A percentile compares a stretch with the other conserved stretches of the same genome.
These are phyloP conservation scores for Nannoperca obscura DNA, from an alignment of 2,797 vertebrate genomes.

Conservation along the genomic window DNA sequence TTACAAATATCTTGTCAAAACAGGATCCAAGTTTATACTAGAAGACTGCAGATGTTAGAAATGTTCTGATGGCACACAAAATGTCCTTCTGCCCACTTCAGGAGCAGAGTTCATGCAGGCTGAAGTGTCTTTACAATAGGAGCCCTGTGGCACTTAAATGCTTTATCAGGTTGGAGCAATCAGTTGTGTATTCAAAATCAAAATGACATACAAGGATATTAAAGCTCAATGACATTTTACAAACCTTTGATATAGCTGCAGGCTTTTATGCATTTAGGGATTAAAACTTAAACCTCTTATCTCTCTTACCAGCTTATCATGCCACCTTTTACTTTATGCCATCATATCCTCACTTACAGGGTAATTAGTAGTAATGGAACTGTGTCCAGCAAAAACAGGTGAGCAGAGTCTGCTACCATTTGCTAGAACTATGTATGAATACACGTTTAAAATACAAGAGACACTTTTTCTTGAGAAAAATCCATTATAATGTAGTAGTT, in stretches of 20 bases:
- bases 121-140: slow-evolving; percentile 57
- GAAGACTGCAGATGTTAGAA: slow-evolving; percentile 1
- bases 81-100: slow-evolving; percentile 40
- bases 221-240: slow-evolving; percentile 85
- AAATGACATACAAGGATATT: slow-evolving; percentile 81
- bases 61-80: slow-evolving; percentile 34
- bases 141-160: slow-evolving; percentile 60
- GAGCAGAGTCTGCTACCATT: slow-evolving; percentile 2
- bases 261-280: slow-evolving; percentile 67
- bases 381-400: slow-evolving; percentile 12
- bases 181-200: slow-evolving; percentile 80
- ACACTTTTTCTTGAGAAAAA: not conserved
- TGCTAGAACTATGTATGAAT: slow-evolving; percentile 13
- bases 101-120: slow-evolving; percentile 44
- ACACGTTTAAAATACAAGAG: not conserved
- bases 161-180: slow-evolving; percentile 71
- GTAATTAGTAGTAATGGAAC: slow-evolving; percentile 36
- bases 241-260: slow-evolving; percentile 74
- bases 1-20: slow-evolving; percentile 7
- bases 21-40: not conserved
- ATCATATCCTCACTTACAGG: not conserved
- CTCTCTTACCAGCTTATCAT: slow-evolving; percentile 35
- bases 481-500: slow-evolving; percentile 5
- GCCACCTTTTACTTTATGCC: slow-evolving; percentile 18
- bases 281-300: slow-evolving; percentile 70